Evolutionary conservation across 2,113 vertebrate genomes (phyloP), one percentile per base, ranked within the genome.

Genomic region (Acrocephalus arundinaceus): DNA sequence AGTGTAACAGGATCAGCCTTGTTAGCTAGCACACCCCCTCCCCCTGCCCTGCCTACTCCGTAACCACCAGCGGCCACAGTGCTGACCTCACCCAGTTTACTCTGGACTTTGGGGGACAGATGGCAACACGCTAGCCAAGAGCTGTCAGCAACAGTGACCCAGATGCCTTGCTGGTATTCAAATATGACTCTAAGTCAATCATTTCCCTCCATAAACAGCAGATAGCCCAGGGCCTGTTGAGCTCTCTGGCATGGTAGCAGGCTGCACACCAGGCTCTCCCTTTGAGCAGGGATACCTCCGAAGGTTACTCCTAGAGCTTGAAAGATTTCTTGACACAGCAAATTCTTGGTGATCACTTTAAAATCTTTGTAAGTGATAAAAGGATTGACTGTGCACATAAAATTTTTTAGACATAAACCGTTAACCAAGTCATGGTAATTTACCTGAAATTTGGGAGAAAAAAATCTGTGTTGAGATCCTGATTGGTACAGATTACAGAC

Each of bases 21-120:
- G 20, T 13, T 18, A 22, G 62, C 20, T 3, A 13, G 24, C 9
- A 41, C 4, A 2, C 1, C 5, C 15, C 3, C 18, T 15, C 43
- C 5, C 39, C 15, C 12, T 31, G 18, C 10, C 55, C 71, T 27
- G 57, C 49, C 58, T 8, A 35, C 41, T 8, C 21, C 24, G 23
- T 5, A 9, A 27, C 25, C 21, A 13, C 24, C 31, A 17, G 49
- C 1, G 7, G 5, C 0, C 3, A 1, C 43, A 33, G 22, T 14
- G 25, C 15, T 28, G 15, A 13, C 19, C 37, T 27, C 19, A 28
- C 7, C 37, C 37, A 21, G 10, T 3, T 43, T 17, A 21, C 57
- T 63, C 35, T 21, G 73, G 11, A 3, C 20, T 30, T 63, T 24
- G 31, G 33, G 78, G 43, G 43, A 49, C 27, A 65, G 80, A 58